phyloP scores from a whole-genome alignment of 2,888 invertebrate genomes.

The Apotomis turbidana region DNA sequence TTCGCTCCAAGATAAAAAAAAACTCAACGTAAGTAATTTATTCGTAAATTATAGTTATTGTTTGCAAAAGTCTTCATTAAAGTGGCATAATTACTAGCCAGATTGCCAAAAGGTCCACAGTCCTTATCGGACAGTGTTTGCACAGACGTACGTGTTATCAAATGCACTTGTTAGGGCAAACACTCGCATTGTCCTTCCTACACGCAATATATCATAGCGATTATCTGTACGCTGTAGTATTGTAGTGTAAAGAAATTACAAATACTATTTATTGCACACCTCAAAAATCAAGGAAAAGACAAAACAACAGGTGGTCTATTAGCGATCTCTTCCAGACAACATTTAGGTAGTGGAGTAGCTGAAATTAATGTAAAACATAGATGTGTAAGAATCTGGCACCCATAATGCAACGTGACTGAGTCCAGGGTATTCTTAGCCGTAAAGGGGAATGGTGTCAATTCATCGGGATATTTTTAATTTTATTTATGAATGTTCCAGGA shows the following conservation, averaged over 20 bases:
- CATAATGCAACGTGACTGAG: too few species aligned
- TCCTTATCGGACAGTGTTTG: slow-evolving; percentile 37
- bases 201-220: slow-evolving; percentile 31
- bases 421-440: too few species aligned
- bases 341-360: too few species aligned
- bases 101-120: slow-evolving; percentile 37
- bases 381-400: too few species aligned
- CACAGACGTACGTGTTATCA: slow-evolving; percentile 46
- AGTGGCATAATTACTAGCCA: neutral
- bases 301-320: too few species aligned
- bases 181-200: slow-evolving; percentile 45
- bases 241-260: neutral
- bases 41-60: too few species aligned
- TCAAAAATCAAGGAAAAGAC: too few species aligned
- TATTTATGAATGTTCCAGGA: too few species aligned
- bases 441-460: too few species aligned
- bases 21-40: neutral
- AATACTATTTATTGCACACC: neutral
- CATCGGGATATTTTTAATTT: too few species aligned
- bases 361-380: neutral
- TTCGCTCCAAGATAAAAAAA: neutral
- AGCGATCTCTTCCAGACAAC: too few species aligned
- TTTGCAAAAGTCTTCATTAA: neutral
- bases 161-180: slow-evolving; percentile 44
- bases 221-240: slow-evolving; percentile 13